Conservation (phyloP, 2,113 vertebrate species). For the Sylvietta virens region DNA sequence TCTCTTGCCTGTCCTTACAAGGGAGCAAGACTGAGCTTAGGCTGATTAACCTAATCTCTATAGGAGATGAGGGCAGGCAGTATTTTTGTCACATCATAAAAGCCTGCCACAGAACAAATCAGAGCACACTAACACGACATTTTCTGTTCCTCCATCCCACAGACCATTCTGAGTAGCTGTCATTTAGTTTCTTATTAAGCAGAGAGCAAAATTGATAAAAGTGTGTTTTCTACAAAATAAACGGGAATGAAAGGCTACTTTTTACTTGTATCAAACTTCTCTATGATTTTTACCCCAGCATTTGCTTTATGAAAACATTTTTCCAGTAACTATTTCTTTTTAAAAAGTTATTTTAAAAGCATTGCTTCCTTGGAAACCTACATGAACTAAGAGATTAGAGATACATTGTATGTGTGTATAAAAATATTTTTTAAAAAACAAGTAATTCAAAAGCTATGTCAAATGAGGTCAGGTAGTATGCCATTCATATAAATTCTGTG, state of each 20-base stretch:
- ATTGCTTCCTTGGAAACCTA: background rate
- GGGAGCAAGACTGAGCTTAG: slow-evolving; percentile 10
- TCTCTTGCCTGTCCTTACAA: slow-evolving; percentile 40
- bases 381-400: background rate
- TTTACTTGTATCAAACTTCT: background rate
- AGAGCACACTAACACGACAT: background rate
- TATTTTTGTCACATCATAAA: background rate
- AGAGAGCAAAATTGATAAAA: background rate
- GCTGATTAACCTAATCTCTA: slow-evolving; percentile 28
- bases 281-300: background rate
- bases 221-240: background rate
- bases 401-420: background rate
- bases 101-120: background rate
- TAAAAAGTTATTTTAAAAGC: background rate
- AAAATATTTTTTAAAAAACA: background rate
- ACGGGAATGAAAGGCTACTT: background rate
- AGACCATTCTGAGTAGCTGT: background rate
- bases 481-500: background rate
- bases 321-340: background rate
- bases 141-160: background rate
- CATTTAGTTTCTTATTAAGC: background rate
- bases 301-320: background rate
- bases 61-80: background rate
- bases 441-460: background rate
- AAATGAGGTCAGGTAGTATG: background rate